Percentiles rank a stretch among this genome's conserved stretches.
Evolutionary conservation across 2,113 vertebrate species (phyloP).

Genomic region (Xyliphius kryptos): DNA sequence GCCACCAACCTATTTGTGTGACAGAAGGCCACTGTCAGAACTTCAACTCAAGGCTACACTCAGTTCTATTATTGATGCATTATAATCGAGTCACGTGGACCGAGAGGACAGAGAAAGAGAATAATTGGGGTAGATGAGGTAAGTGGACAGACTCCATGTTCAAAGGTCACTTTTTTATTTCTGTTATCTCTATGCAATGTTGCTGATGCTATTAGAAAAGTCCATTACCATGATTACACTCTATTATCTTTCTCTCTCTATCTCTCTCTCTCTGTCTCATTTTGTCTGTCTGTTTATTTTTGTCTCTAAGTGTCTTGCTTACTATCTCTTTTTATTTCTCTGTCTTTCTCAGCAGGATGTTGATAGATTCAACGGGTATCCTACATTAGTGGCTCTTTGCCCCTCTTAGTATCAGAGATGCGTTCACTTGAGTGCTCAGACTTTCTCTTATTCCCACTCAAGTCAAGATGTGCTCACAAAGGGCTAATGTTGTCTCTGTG

Average conservation of each 20-base stretch:
- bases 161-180: constrained; percentile 14
- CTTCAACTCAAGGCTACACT: constrained; percentile 53
- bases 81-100: constrained; percentile 39
- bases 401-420: constrained; percentile 45
- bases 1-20: too few relatives aligned
- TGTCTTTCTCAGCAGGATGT: constrained; percentile 8
- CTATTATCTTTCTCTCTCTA: too few relatives aligned
- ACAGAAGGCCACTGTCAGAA: constrained; percentile 50
- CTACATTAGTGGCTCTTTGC: constrained; percentile 49
- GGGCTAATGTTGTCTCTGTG: constrained; percentile 36
- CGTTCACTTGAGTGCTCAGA: constrained; percentile 52
- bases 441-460: constrained; percentile 41
- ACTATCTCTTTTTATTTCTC: constrained; percentile 4
- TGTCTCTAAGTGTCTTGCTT: too few relatives aligned
- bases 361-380: constrained; percentile 48
- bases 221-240: constrained; percentile 16
- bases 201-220: constrained; percentile 1
- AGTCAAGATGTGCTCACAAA: constrained; percentile 16
- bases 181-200: not conserved
- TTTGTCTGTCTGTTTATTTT: constrained; percentile 1
- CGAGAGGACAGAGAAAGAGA: constrained; percentile 24
- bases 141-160: constrained; percentile 22
- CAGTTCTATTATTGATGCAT: constrained; percentile 63
- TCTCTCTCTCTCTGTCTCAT: too few relatives aligned
- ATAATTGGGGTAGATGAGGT: constrained; percentile 7